These are phyloP conservation scores for Macheiramphus alcinus DNA, from an alignment of 2,113 vertebrate species.

Conservation along the genomic window DNA sequence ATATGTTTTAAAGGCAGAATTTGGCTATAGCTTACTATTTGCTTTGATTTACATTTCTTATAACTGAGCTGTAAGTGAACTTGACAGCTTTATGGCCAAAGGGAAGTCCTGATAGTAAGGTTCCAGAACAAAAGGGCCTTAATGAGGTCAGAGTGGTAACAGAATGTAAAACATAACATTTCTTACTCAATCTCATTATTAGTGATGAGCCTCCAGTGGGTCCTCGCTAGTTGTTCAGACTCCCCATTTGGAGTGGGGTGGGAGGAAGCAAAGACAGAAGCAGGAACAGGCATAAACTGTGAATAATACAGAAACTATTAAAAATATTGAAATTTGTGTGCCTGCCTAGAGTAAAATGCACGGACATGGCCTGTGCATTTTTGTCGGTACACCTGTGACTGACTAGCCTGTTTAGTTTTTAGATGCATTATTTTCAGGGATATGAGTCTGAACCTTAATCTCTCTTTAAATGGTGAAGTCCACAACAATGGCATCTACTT, in stretches of 20 bases:
- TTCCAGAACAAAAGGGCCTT: slow-evolving; percentile 16
- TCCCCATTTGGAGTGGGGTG: background rate
- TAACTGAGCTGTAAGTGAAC: background rate
- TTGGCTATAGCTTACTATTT: background rate
- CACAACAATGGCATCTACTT: background rate
- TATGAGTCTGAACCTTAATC: background rate
- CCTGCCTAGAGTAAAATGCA: background rate
- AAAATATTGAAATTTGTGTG: fast-evolving
- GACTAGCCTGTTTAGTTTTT: background rate
- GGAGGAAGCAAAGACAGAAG: background rate
- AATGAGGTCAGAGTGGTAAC: slow-evolving; percentile 18
- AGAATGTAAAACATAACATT: background rate
- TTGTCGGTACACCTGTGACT: background rate
- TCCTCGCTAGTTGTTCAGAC: background rate
- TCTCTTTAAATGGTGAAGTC: background rate
- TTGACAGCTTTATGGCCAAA: slow-evolving; percentile 25
- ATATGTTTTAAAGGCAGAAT: background rate
- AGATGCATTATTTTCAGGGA: background rate
- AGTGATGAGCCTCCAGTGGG: background rate
- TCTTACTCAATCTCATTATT: background rate
- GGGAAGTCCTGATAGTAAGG: background rate
- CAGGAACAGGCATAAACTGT: background rate
- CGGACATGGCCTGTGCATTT: background rate
- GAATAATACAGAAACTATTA: background rate
- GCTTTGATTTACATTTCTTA: slow-evolving; percentile 1